Evolutionary conservation across 53 echinoderm and acorn worm species (phyloP).

Genomic region (Temnopleurus reevesii): DNA sequence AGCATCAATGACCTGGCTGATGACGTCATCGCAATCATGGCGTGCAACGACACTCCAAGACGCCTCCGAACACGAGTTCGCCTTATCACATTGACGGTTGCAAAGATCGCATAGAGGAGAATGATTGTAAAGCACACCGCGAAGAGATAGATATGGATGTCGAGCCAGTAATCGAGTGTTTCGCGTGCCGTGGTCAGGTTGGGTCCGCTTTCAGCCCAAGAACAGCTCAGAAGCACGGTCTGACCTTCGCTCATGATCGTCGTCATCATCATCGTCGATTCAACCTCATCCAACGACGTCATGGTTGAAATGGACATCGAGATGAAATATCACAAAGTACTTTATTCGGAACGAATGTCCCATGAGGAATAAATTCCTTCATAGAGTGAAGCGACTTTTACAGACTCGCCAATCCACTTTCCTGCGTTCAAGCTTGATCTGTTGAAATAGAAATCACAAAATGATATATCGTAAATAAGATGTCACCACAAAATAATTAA

Average conservation of each 20-base stretch:
- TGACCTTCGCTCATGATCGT: background rate
- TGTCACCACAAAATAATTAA: no score
- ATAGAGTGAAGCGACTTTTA: no score
- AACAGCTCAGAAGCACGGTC: background rate
- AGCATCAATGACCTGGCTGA: conserved; percentile 50
- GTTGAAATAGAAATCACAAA: no score
- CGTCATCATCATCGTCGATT: background rate
- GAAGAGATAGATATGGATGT: conserved; percentile 66
- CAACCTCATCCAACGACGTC: background rate
- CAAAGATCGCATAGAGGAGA: background rate
- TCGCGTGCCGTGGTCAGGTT: conserved; percentile 15
- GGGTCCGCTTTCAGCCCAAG: conserved; percentile 47
- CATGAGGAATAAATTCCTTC: no score
- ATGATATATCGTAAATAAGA: no score
- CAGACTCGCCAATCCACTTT: no score
- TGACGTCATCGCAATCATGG: conserved; percentile 58
- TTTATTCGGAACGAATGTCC: background rate
- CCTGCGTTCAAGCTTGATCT: no score
- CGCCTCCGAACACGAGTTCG: conserved; percentile 18
- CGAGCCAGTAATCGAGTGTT: background rate
- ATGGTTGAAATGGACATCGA: no score
- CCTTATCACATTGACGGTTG: background rate
- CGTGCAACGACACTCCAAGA: conserved; percentile 62
- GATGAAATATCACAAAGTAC: background rate
- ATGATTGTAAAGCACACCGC: conserved; percentile 29